These are phyloP conservation scores for Propithecus perrieri DNA, from an alignment of 2,797 vertebrate species.

Conservation along the genomic window DNA sequence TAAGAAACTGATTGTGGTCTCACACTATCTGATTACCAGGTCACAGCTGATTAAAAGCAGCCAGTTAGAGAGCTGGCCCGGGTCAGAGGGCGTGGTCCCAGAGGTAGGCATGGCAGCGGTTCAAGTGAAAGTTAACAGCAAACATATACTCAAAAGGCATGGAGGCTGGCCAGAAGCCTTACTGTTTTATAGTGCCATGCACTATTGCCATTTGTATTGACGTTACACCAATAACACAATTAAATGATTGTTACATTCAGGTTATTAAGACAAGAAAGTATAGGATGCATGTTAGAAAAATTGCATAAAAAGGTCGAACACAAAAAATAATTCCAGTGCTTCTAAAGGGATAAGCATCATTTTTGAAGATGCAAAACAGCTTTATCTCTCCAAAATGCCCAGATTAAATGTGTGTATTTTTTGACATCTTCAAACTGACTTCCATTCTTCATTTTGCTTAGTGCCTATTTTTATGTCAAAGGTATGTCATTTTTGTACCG, in stretches of 20 bases:
- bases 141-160: background rate
- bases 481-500: constrained; percentile 20
- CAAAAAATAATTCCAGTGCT: constrained; percentile 5
- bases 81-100: background rate
- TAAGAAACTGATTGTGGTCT: background rate
- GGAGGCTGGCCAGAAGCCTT: background rate
- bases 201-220: background rate
- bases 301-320: background rate
- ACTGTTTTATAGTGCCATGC: background rate
- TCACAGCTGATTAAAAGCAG: background rate
- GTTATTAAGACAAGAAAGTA: constrained; percentile 10
- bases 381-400: background rate
- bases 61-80: background rate
- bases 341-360: background rate
- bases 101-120: background rate
- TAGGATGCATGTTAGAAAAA: constrained; percentile 22
- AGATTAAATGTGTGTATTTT: background rate
- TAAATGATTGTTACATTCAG: background rate
- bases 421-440: background rate
- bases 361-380: background rate
- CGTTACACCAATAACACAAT: background rate
- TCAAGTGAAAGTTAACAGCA: background rate
- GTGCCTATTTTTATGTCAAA: constrained; percentile 20
- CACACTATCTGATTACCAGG: background rate
- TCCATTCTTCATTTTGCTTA: background rate